phyloP scores from a whole-genome alignment of 2,113 vertebrate genomes.

The Vimba vimba region DNA sequence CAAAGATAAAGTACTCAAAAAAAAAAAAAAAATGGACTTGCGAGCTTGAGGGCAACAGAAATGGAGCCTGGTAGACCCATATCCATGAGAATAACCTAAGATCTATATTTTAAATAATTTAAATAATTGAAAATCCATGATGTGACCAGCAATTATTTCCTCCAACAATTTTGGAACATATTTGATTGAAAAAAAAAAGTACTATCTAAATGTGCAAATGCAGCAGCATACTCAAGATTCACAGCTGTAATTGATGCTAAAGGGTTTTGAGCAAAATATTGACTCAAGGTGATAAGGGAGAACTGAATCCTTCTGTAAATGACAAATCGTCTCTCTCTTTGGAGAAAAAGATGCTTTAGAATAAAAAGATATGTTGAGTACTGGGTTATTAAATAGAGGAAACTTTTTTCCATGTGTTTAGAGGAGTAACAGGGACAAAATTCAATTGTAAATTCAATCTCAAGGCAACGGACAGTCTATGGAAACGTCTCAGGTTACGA shows the following conservation, averaged over 20 bases:
- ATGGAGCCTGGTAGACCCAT: background rate
- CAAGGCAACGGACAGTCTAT: background rate
- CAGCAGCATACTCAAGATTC: background rate
- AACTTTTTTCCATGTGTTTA: background rate
- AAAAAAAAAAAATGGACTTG: background rate
- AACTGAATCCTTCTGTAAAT: constrained; percentile 20
- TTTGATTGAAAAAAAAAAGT: background rate
- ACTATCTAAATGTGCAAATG: background rate
- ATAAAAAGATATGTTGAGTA: background rate
- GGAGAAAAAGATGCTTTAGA: background rate
- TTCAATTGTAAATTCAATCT: background rate
- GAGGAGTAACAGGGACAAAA: background rate
- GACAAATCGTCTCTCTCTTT: background rate
- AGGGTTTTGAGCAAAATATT: constrained; percentile 8
- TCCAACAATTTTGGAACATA: background rate
- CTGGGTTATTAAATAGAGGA: background rate
- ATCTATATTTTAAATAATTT: too few relatives aligned
- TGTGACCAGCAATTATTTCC: background rate
- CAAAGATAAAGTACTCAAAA: background rate
- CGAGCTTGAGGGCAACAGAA: background rate
- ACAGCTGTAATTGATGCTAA: background rate
- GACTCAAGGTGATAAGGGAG: background rate
- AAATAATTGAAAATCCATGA: background rate
- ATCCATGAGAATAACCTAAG: too few relatives aligned
- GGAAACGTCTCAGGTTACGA: background rate